These are phyloP conservation scores for Temnopleurus reevesii DNA, from an alignment of 53 echinoderm and acorn worm species.

Conservation along the genomic window DNA sequence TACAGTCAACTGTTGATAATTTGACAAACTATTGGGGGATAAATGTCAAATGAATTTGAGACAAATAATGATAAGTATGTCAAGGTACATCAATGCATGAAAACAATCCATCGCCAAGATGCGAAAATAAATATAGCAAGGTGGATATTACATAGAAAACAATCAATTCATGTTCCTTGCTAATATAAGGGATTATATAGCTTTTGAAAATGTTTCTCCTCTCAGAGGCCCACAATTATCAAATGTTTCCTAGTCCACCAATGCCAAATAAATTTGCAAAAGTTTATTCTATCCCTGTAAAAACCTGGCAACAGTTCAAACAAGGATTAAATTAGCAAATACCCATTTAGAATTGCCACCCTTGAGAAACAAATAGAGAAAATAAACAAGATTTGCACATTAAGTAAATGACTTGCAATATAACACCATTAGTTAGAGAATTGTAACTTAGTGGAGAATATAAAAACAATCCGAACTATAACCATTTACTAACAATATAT, in stretches of 20 bases:
- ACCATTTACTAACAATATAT: too few species aligned
- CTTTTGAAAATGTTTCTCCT: background rate
- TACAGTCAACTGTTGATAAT: too few species aligned
- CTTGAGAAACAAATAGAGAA: background rate
- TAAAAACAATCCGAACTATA: too few species aligned
- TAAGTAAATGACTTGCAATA: background rate
- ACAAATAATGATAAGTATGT: too few species aligned
- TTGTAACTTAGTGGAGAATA: too few species aligned
- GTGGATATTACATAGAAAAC: background rate
- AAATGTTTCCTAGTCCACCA: background rate
- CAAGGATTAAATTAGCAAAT: background rate
- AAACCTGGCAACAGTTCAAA: background rate
- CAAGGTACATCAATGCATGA: too few species aligned
- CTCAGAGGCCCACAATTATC: background rate
- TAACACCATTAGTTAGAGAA: too few species aligned
- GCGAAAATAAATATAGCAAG: background rate
- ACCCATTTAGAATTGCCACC: background rate
- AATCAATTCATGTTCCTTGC: background rate
- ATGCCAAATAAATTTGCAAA: background rate
- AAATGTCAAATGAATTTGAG: too few species aligned
- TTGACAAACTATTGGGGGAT: too few species aligned
- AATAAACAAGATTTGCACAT: background rate
- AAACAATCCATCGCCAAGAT: too few species aligned
- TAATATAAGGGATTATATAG: background rate
- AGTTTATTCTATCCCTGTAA: background rate